Percentiles rank a stretch among this genome's conserved stretches.
Conservation (phyloP, 2,113 vertebrate genomes). For the Halcyon senegalensis region DNA sequence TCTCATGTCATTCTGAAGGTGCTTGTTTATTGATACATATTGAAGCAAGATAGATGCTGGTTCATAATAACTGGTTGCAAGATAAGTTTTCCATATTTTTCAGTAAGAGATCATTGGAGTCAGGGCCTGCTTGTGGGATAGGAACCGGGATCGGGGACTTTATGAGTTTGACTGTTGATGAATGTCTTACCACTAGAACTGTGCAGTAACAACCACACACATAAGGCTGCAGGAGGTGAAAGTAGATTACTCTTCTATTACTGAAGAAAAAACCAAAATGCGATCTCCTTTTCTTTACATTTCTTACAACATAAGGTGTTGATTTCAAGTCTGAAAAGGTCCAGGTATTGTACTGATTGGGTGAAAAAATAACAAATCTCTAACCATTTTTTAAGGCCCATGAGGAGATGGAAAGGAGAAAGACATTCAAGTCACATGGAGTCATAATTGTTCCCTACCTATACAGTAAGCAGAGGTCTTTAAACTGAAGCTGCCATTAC, state of each 20-base stretch:
- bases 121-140: neutral
- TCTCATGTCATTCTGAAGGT: neutral
- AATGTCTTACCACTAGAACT: neutral
- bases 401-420: neutral
- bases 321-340: neutral
- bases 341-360: neutral
- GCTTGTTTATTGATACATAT: neutral
- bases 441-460: neutral
- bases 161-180: neutral
- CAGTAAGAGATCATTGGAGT: neutral
- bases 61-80: neutral
- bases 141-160: neutral
- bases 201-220: neutral
- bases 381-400: neutral
- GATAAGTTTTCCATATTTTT: neutral
- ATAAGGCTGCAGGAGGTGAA: neutral
- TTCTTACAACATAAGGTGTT: neutral
- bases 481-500: neutral
- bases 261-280: neutral
- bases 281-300: neutral
- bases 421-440: neutral
- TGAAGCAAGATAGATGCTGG: neutral
- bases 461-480: neutral
- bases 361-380: neutral
- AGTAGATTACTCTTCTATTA: neutral